Conservation (phyloP, 1,140 invertebrate species). For the Euborellia annulipes region DNA sequence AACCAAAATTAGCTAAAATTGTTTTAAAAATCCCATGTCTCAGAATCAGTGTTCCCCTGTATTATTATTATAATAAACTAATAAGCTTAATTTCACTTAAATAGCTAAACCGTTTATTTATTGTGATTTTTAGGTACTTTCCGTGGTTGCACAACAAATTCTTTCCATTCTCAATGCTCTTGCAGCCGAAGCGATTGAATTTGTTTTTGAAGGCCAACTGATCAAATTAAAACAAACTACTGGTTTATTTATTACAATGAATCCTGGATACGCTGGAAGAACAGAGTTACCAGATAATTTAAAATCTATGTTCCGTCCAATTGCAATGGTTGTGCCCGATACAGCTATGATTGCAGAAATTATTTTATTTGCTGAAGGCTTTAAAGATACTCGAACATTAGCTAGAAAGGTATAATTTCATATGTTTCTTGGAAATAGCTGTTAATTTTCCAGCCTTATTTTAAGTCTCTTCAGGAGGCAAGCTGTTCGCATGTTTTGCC, state of each 20-base stretch:
- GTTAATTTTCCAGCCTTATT: too few species aligned
- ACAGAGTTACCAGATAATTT: slow-evolving; percentile 83
- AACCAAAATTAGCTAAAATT: too few species aligned
- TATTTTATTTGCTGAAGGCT: slow-evolving; percentile 73
- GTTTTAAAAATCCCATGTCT: too few species aligned
- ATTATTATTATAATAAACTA: too few species aligned
- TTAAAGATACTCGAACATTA: slow-evolving; percentile 55
- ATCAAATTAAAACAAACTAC: slow-evolving; percentile 58
- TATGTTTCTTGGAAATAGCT: too few species aligned
- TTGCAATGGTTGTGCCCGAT: slow-evolving; percentile 88
- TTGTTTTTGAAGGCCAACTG: slow-evolving; percentile 65
- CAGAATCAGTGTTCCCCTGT: too few species aligned
- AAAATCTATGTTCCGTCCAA: slow-evolving; percentile 85
- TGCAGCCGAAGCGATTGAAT: slow-evolving; percentile 41
- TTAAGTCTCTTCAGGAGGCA: too few species aligned
- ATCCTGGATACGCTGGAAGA: slow-evolving; percentile 75
- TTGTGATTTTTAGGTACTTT: slow-evolving; percentile 37
- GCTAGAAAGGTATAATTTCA: slow-evolving; percentile 76
- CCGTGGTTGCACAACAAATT: slow-evolving; percentile 73
- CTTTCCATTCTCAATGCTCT: slow-evolving; percentile 54
- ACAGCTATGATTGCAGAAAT: slow-evolving; percentile 80
- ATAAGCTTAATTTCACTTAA: too few species aligned
- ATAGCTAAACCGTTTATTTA: too few species aligned
- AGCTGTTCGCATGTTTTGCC: too few species aligned
- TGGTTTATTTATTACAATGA: slow-evolving; percentile 85